Percentiles rank a stretch among this genome's conserved stretches.
Conservation (phyloP, 1,140 invertebrate genomes). For the Zaprionus ornatus region DNA sequence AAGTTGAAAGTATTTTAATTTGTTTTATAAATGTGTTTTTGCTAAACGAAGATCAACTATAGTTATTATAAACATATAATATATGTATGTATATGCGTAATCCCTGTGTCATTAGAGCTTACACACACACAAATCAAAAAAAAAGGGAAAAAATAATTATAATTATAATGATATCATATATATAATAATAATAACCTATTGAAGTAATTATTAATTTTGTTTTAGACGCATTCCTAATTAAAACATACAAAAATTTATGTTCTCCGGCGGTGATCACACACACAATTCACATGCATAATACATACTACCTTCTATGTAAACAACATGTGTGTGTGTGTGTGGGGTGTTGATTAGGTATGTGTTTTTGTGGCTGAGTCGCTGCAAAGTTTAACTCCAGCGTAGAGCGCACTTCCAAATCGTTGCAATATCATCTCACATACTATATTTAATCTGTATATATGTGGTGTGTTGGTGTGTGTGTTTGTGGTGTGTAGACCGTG, state of each 20-base stretch:
- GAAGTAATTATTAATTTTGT: slow-evolving; percentile 34
- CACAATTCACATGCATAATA: neutral
- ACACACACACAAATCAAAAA: slow-evolving; percentile 13
- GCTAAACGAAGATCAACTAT: slow-evolving; percentile 78
- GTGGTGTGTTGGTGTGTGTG: neutral
- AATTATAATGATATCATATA: slow-evolving; percentile 17
- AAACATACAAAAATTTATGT: slow-evolving; percentile 55
- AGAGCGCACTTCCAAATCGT: slow-evolving; percentile 31
- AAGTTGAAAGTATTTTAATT: slow-evolving; percentile 30
- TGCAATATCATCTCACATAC: neutral
- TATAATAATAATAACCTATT: slow-evolving; percentile 35
- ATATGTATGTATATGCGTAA: slow-evolving; percentile 5
- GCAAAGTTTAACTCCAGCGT: slow-evolving; percentile 65
- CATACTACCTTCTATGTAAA: slow-evolving; percentile 22
- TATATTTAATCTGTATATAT: neutral
- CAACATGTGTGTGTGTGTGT: slow-evolving; percentile 7
- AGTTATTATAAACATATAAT: slow-evolving; percentile 63
- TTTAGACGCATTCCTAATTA: slow-evolving; percentile 18
- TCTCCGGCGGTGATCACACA: slow-evolving; percentile 26
- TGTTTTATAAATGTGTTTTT: slow-evolving; percentile 41
- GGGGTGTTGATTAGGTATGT: slow-evolving; percentile 20
- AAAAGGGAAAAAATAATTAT: slow-evolving; percentile 30
- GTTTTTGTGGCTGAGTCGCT: slow-evolving; percentile 10
- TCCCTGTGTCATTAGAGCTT: slow-evolving; percentile 10
- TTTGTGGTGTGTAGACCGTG: slow-evolving; percentile 2